Conservation (phyloP, 2,888 invertebrate species). For the Junonia oenone region DNA sequence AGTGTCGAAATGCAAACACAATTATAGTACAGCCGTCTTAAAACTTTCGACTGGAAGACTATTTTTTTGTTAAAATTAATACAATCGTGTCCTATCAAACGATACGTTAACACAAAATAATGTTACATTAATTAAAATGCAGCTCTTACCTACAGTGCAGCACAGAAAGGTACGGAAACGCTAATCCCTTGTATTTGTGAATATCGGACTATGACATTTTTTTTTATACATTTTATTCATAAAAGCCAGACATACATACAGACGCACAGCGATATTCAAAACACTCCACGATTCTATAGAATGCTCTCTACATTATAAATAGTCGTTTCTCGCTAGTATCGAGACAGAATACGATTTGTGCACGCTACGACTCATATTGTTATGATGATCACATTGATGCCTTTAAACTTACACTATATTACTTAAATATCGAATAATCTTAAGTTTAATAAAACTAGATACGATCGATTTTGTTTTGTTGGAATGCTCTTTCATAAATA, state of each 20-base stretch:
- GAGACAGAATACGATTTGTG: constrained; percentile 69
- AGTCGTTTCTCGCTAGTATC: constrained; percentile 53
- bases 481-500: constrained; percentile 74
- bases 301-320: constrained; percentile 60
- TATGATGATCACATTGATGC: constrained; percentile 71
- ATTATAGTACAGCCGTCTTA: constrained; percentile 36
- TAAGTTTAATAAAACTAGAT: constrained; percentile 58
- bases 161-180: constrained; percentile 47
- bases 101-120: constrained; percentile 14
- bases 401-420: constrained; percentile 60
- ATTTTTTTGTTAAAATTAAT: constrained; percentile 38
- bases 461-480: constrained; percentile 65
- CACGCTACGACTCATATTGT: constrained; percentile 69
- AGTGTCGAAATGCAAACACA: constrained; percentile 43
- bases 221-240: constrained; percentile 43
- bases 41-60: constrained; percentile 69
- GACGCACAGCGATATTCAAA: constrained; percentile 62
- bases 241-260: constrained; percentile 72
- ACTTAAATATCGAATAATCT: constrained; percentile 52
- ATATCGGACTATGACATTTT: constrained; percentile 63
- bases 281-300: constrained; percentile 67
- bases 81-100: constrained; percentile 17
- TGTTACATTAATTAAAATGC: constrained; percentile 33
- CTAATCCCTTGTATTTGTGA: constrained; percentile 67
- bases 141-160: constrained; percentile 52